phyloP scores from a whole-genome alignment of 2,888 invertebrate genomes.

The Hydropsyche betteni region DNA sequence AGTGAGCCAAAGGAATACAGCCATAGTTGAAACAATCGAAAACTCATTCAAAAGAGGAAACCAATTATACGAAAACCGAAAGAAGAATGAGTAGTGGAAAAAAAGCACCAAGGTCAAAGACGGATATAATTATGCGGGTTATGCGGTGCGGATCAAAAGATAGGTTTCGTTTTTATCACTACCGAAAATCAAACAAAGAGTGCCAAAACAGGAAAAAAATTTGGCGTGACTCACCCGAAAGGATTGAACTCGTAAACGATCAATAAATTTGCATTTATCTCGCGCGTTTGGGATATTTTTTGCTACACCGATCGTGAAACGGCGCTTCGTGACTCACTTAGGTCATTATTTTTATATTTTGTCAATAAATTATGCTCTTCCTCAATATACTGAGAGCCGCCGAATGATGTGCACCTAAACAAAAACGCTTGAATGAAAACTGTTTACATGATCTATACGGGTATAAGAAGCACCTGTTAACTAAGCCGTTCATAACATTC shows the following conservation, averaged over 20 bases:
- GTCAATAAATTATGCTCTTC: slow-evolving; percentile 4
- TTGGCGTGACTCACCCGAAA: neutral
- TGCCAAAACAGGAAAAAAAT: slow-evolving; percentile 3
- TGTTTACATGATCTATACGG: neutral
- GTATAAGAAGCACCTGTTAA: neutral
- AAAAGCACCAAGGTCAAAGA: neutral
- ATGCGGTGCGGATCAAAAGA: slow-evolving; percentile 1
- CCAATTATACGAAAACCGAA: slow-evolving; percentile 7
- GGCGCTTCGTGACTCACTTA: no score
- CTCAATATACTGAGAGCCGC: slow-evolving; percentile 19
- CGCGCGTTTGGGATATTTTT: neutral
- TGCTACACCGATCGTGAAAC: neutral
- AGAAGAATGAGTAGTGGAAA: slow-evolving; percentile 3
- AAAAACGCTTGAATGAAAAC: slow-evolving; percentile 15
- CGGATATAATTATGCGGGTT: slow-evolving; percentile 3
- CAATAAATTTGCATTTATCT: slow-evolving; percentile 12
- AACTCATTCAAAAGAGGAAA: slow-evolving; percentile 6
- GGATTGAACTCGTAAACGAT: neutral
- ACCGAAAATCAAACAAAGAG: neutral
- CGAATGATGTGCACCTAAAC: neutral
- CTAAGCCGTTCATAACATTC: slow-evolving; percentile 10
- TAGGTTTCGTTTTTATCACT: neutral
- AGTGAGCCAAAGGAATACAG: neutral
- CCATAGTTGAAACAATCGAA: slow-evolving; percentile 2
- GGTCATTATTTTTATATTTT: no score